Conservation (phyloP, 2,888 invertebrate species). For the Limnephilus lunatus region DNA sequence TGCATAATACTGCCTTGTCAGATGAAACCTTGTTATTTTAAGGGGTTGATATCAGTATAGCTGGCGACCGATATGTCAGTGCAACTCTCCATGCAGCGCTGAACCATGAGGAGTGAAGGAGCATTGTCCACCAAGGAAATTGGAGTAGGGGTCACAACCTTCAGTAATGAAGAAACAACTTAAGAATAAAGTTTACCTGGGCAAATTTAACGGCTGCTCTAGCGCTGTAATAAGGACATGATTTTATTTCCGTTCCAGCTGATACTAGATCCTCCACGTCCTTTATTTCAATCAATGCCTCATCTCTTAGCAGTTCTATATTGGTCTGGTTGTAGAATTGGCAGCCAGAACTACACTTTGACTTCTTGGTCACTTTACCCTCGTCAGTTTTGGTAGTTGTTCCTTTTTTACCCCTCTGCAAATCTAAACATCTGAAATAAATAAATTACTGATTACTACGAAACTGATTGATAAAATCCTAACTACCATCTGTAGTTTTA, state of each 20-base stretch:
- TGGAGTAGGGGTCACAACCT: too few species aligned
- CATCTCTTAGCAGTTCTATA: constrained; percentile 81
- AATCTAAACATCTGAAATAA: constrained; percentile 83
- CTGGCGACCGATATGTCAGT: too few species aligned
- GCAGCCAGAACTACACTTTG: constrained; percentile 79
- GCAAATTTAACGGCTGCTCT: constrained; percentile 89
- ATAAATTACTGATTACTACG: neutral
- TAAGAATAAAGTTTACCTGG: constrained; percentile 75
- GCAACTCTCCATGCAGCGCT: too few species aligned
- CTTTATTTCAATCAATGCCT: constrained; percentile 82
- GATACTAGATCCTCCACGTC: constrained; percentile 93
- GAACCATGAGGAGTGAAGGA: too few species aligned
- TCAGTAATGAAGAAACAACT: too few species aligned
- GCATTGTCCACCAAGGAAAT: too few species aligned
- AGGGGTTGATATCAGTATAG: too few species aligned
- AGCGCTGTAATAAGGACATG: constrained; percentile 96
- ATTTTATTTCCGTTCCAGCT: constrained; percentile 82
- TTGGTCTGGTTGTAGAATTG: constrained; percentile 81
- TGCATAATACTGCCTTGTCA: too few species aligned
- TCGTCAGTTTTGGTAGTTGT: constrained; percentile 78
- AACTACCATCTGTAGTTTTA: neutral
- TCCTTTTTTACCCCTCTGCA: constrained; percentile 82
- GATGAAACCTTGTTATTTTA: too few species aligned
- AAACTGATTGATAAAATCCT: neutral
- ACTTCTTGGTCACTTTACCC: constrained; percentile 81